These are phyloP conservation scores for Agrilus cyanescens DNA, from an alignment of 2,888 invertebrate genomes.

Conservation along the genomic window DNA sequence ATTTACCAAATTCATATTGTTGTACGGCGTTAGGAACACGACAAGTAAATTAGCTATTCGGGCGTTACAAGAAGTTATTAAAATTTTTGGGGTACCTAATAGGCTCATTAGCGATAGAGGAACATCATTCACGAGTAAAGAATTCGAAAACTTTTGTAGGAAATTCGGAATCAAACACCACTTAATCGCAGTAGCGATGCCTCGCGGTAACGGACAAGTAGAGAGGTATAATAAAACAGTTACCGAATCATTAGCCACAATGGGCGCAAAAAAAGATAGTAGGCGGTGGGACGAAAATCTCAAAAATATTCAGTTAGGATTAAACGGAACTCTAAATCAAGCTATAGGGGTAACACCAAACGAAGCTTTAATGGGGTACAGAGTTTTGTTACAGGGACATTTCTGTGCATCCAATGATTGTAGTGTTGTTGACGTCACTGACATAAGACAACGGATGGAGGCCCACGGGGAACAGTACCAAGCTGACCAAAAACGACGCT, in stretches of 20 bases:
- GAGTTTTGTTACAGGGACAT: slow-evolving; percentile 2
- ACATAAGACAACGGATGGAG: slow-evolving; percentile 2
- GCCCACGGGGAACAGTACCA: slow-evolving; percentile 5
- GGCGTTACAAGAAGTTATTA: slow-evolving; percentile 5
- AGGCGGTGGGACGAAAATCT: not conserved
- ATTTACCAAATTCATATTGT: slow-evolving; percentile 1
- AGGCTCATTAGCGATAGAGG: slow-evolving; percentile 5
- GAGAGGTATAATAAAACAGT: not conserved
- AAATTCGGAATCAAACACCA: slow-evolving; percentile 4
- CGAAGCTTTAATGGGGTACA: slow-evolving; percentile 10
- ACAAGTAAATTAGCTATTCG: not conserved
- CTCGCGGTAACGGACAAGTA: slow-evolving; percentile 1
- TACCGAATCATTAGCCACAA: not conserved
- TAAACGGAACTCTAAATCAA: not conserved
- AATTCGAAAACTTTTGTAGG: slow-evolving; percentile 7
- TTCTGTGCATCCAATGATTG: not conserved
- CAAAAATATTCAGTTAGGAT: not conserved
- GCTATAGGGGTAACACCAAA: slow-evolving; percentile 7
- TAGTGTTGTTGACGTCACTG: slow-evolving; percentile 8
- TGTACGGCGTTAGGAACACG: not conserved
- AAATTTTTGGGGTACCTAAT: slow-evolving; percentile 6
- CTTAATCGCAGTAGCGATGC: not conserved
- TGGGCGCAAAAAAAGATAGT: slow-evolving; percentile 2
- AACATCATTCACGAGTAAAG: slow-evolving; percentile 6
- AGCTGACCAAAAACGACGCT: slow-evolving; percentile 9